Conservation (phyloP, 2,888 invertebrate species). For the Drosophila trichaetosa region DNA sequence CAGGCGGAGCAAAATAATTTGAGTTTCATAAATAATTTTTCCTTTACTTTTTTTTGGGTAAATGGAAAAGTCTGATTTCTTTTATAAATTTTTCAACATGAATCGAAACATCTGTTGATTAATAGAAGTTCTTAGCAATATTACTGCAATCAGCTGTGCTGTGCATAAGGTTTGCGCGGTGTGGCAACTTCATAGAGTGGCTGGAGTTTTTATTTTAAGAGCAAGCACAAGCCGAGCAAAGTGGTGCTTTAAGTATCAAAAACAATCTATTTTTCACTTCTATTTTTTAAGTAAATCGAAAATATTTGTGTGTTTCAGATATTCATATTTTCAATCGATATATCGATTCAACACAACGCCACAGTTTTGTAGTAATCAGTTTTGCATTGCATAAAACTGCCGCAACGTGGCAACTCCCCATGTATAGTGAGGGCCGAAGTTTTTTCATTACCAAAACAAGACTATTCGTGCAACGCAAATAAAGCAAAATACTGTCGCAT, state of each 20-base stretch:
- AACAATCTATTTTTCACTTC: background rate
- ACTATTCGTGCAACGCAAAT: slow-evolving; percentile 15
- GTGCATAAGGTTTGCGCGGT: background rate
- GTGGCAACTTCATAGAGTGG: background rate
- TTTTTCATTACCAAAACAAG: slow-evolving; percentile 31
- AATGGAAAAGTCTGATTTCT: background rate
- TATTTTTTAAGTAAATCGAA: background rate
- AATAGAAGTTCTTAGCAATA: background rate
- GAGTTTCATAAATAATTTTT: background rate
- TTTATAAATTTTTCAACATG: background rate
- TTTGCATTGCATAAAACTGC: background rate
- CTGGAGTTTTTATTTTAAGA: background rate
- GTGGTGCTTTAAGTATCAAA: background rate
- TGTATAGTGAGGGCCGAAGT: background rate
- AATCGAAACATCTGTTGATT: background rate
- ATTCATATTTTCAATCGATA: background rate
- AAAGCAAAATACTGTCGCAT: slow-evolving; percentile 13
- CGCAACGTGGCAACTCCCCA: slow-evolving; percentile 35
- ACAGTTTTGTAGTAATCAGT: slow-evolving; percentile 22
- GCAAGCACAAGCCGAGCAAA: background rate
- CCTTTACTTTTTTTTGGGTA: background rate
- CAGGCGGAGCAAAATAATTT: background rate
- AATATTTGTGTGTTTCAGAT: background rate
- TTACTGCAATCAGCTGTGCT: background rate
- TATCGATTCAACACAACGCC: background rate